Evolutionary conservation across 1,140 invertebrate genomes (phyloP), one percentile per base, ranked within the genome.

Genomic region (Lordiphosa mommai): DNA sequence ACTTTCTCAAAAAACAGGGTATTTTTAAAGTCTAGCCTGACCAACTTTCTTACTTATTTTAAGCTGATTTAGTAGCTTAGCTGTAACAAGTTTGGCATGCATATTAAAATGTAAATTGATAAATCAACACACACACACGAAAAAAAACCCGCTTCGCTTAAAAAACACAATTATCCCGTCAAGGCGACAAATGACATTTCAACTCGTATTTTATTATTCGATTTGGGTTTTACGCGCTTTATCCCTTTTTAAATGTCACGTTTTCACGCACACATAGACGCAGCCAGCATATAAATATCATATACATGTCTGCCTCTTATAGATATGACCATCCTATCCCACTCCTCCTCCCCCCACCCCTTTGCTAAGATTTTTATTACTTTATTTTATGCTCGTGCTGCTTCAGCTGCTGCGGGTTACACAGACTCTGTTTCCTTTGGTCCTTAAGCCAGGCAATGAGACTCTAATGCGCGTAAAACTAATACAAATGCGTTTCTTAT

Each of bases 401-500:
- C 58, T 80, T 34, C 53, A 64, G 49, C 59, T 59, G 49, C 58
- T 80, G 37, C 53, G 65, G 64, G 66, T 57, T 34, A 34, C 17
- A 5, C 16, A 14, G 20, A 41, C 41, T 52, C 64, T 8, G 36
- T 53, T 17, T 23, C 41, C 33, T 59, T 60, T 17, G 40, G 46
- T 38, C 50, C 76, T 52, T 82, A 80, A 80, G 76, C 76, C 76
- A 68, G 77, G 76, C 76, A 82, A 82, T 82, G 76, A 84, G 76
- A 82, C 76, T 84, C 77, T 82, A 82, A 82, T 82, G 76, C 76
- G 76, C 77, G 77, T 84, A 82, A 82, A 82, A 82, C 76, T 82
- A 82, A 82, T 82, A 82, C 76, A 82, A 82, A 82, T 82, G 76
- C 76, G 66, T 82, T 82, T 82, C 77, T 82, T 84, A 82, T 82